Percentiles rank a stretch among this genome's conserved stretches.
These are phyloP conservation scores for Hyposmocoma kahamanoa DNA, from an alignment of 1,140 invertebrate species.

Conservation along the genomic window DNA sequence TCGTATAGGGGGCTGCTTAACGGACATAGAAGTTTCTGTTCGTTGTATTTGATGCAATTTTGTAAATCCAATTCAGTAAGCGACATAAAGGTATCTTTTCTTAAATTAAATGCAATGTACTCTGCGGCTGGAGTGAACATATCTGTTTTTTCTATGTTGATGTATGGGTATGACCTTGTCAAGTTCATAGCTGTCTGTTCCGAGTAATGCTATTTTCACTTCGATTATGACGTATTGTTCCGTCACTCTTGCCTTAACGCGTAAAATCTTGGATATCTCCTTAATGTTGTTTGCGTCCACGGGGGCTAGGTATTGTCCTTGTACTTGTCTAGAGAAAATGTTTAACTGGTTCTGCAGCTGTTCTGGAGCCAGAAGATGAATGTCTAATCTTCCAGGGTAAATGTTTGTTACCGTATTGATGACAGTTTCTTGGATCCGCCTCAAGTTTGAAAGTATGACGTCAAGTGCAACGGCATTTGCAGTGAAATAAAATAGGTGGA, in stretches of 20 bases:
- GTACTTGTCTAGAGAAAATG: conserved; percentile 17
- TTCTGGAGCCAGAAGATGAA: conserved; percentile 12
- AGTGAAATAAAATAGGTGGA: not conserved
- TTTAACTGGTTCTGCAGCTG: conserved; percentile 16
- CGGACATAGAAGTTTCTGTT: too few relatives aligned
- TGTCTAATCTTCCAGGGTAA: conserved; percentile 10
- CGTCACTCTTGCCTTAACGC: not conserved
- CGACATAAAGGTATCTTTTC: too few relatives aligned
- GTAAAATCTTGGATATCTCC: not conserved
- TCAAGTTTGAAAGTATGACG: conserved; percentile 10
- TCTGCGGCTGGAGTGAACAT: too few relatives aligned
- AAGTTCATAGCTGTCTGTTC: too few relatives aligned
- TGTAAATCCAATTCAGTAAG: too few relatives aligned
- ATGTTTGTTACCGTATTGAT: conserved; percentile 17
- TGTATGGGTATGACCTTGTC: too few relatives aligned
- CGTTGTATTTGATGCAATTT: too few relatives aligned
- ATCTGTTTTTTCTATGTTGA: too few relatives aligned
- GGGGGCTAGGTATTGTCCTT: conserved; percentile 6
- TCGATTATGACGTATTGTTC: too few relatives aligned
- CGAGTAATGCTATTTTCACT: too few relatives aligned
- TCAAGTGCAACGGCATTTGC: conserved; percentile 1
- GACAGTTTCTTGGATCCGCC: conserved; percentile 14
- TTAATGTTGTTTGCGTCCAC: not conserved
- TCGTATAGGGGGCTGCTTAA: too few relatives aligned
- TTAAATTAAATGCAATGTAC: too few relatives aligned